A percentile compares a stretch with the other conserved stretches of the same genome.
phyloP scores from a whole-genome alignment of 2,888 invertebrate species.

The Cetonia aurata region DNA sequence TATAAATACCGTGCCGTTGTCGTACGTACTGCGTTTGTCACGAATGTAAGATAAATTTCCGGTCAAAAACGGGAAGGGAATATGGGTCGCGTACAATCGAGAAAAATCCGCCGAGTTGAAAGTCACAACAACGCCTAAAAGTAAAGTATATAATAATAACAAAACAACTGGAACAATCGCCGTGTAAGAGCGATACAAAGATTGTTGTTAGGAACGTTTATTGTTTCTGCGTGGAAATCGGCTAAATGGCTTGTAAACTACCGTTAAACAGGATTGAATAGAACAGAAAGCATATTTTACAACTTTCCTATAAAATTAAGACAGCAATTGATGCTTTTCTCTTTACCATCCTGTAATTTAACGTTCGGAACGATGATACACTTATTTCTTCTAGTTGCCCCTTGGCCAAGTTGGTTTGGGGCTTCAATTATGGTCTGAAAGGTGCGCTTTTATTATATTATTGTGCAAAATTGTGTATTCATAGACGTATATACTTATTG shows the following conservation, averaged over 20 bases:
- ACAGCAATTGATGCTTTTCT: constrained; percentile 26
- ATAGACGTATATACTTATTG: no score
- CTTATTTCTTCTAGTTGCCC: constrained; percentile 9
- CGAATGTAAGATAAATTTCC: constrained; percentile 12
- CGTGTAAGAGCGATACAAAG: neutral
- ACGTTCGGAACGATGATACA: constrained; percentile 8
- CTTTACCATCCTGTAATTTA: constrained; percentile 21
- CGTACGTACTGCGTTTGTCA: constrained; percentile 6
- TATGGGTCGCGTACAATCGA: constrained; percentile 14
- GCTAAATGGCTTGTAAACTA: constrained; percentile 7
- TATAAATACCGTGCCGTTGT: constrained; percentile 15
- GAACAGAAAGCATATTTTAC: constrained; percentile 25
- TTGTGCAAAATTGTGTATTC: no score
- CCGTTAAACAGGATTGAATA: constrained; percentile 8
- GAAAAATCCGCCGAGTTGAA: constrained; percentile 2
- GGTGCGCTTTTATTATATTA: neutral
- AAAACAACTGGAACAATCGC: constrained; percentile 1
- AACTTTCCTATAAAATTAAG: constrained; percentile 15
- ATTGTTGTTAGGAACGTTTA: constrained; percentile 9
- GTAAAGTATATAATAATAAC: constrained; percentile 16
- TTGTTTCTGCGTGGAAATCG: constrained; percentile 14
- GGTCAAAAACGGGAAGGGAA: constrained; percentile 1
- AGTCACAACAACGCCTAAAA: constrained; percentile 18
- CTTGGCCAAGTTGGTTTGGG: neutral
- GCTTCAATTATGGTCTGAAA: constrained; percentile 4